phyloP scores from a whole-genome alignment of 2,888 invertebrate genomes.

The Cryptocephalus moraei region DNA sequence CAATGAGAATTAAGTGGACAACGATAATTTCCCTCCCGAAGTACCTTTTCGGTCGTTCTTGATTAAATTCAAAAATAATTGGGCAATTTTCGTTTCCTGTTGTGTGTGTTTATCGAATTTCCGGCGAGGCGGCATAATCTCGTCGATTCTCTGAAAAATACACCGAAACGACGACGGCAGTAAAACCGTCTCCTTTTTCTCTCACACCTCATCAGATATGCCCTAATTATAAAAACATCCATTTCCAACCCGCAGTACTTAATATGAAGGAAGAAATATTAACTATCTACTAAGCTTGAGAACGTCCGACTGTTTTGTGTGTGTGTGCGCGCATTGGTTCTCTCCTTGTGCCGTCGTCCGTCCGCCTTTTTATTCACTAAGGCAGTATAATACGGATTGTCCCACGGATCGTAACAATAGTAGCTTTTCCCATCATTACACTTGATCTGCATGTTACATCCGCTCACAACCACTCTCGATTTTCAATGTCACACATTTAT shows the following conservation, averaged over 20 bases:
- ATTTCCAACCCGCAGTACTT: conserved; percentile 16
- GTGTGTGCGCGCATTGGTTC: too few relatives aligned
- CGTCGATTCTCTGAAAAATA: conserved; percentile 14
- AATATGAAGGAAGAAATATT: too few relatives aligned
- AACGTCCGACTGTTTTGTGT: too few relatives aligned
- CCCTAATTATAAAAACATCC: conserved; percentile 34
- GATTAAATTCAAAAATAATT: conserved; percentile 21
- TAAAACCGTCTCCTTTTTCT: conserved; percentile 16
- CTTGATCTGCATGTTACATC: conserved; percentile 41
- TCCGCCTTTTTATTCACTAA: conserved; percentile 33
- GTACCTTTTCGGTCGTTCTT: conserved; percentile 8
- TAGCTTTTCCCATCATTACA: conserved; percentile 39
- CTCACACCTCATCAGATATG: conserved; percentile 34
- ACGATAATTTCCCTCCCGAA: too few relatives aligned
- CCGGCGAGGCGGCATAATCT: conserved; percentile 8
- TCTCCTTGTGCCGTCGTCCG: not conserved
- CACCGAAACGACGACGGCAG: conserved; percentile 14
- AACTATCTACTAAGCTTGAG: too few relatives aligned
- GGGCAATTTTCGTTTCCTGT: conserved; percentile 24
- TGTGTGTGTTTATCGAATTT: too few relatives aligned
- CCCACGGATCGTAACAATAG: conserved; percentile 35
- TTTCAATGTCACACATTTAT: conserved; percentile 35
- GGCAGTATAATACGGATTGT: conserved; percentile 38
- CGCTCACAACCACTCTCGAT: conserved; percentile 37
- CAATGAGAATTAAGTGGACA: too few relatives aligned